Conservation (phyloP, 2,113 vertebrate species). For the Phalacrocorax pelagicus region DNA sequence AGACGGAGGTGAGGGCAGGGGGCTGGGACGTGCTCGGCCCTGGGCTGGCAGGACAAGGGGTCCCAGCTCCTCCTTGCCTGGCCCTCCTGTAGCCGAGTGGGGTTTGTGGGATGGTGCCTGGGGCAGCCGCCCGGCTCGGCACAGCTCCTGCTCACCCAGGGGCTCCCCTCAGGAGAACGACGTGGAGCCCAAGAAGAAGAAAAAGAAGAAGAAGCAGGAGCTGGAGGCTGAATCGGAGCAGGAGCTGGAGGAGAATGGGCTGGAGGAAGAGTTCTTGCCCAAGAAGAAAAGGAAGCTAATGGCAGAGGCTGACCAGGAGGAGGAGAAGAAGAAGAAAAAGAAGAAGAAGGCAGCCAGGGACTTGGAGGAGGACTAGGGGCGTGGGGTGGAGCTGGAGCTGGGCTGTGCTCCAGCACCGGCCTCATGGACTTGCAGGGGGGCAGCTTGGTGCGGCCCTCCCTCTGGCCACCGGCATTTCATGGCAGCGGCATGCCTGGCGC, state of each 20-base stretch:
- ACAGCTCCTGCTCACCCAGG: fast-evolving
- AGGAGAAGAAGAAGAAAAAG: not conserved
- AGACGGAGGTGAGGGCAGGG: conserved; percentile 33
- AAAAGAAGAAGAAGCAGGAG: conserved; percentile 8
- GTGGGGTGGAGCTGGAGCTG: fast-evolving
- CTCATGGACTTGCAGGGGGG: not conserved
- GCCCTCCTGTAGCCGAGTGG: fast-evolving
- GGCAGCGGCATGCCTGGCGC: not conserved
- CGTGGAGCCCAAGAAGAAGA: conserved; percentile 76
- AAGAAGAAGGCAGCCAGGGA: conserved; percentile 13
- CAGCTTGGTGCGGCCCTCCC: fast-evolving
- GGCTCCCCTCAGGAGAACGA: conserved; percentile 30
- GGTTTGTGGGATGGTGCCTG: too few species aligned
- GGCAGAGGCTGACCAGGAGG: fast-evolving
- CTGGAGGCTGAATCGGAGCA: fast-evolving
- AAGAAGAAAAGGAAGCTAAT: conserved; percentile 39
- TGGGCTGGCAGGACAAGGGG: not conserved
- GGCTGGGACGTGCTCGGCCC: not conserved
- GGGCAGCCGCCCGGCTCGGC: too few species aligned
- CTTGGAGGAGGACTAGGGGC: not conserved
- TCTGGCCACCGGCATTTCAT: fast-evolving
- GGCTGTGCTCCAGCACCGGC: not conserved
- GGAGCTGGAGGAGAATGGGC: conserved; percentile 54
- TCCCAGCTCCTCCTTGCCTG: not conserved
- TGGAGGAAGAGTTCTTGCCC: conserved; percentile 22